Evolutionary conservation across 2,888 invertebrate species (phyloP).

Genomic region (Pristionchus arcanus): DNA sequence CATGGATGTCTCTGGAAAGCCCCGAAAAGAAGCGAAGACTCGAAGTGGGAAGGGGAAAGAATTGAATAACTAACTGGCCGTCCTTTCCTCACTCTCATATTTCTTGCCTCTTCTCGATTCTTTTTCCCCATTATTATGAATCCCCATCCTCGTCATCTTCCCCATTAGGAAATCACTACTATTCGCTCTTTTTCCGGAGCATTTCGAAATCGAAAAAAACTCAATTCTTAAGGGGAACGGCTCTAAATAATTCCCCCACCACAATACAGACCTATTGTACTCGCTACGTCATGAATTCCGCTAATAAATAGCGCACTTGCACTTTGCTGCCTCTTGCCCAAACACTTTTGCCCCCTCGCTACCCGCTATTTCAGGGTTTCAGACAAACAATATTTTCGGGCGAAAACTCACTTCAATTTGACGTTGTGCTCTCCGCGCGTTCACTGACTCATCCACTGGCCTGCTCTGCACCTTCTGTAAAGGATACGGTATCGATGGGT

Average conservation of each 20-base stretch:
- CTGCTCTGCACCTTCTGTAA: neutral
- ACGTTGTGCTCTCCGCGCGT: neutral
- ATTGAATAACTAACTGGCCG: constrained; percentile 30
- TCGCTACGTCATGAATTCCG: neutral
- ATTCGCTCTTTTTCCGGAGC: neutral
- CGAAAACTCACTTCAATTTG: neutral
- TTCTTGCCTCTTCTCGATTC: neutral
- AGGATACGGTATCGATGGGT: neutral
- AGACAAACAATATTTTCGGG: too few relatives aligned
- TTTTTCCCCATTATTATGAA: neutral
- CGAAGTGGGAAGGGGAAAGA: neutral
- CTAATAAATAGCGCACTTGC: neutral
- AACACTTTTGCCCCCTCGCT: neutral
- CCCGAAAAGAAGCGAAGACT: neutral
- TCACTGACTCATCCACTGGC: constrained; percentile 33
- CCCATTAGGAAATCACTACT: neutral
- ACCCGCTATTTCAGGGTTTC: too few relatives aligned
- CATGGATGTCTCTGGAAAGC: neutral
- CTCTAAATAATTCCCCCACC: neutral
- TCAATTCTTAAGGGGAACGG: neutral
- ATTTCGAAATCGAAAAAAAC: neutral
- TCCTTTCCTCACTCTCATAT: constrained; percentile 23
- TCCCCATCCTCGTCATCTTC: neutral
- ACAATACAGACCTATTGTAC: neutral
- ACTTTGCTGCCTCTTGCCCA: neutral